These are phyloP conservation scores for Fistularia tabacaria DNA, from an alignment of 2,797 vertebrate species.

Conservation along the genomic window DNA sequence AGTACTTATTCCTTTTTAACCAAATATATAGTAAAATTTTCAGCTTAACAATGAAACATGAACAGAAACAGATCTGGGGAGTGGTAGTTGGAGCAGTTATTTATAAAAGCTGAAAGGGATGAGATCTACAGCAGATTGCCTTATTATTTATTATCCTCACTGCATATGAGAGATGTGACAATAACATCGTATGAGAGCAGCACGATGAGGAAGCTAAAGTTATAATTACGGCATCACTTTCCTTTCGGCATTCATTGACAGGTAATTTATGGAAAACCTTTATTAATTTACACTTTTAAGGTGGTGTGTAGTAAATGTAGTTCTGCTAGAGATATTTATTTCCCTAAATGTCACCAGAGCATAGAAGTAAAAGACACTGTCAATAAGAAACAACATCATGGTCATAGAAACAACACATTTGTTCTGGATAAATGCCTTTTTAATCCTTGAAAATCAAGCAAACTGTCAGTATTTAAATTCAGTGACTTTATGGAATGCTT, in stretches of 20 bases:
- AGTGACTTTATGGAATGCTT: too few relatives aligned
- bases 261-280: slow-evolving; percentile 24
- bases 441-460: too few relatives aligned
- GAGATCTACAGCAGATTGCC: slow-evolving; percentile 66
- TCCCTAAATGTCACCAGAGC: too few relatives aligned
- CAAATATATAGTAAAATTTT: slow-evolving; percentile 11
- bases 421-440: too few relatives aligned
- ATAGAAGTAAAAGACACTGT: too few relatives aligned
- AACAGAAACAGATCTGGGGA: slow-evolving; percentile 33
- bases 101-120: slow-evolving; percentile 60
- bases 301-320: slow-evolving; percentile 10
- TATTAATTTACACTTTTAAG: slow-evolving; percentile 3
- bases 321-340: neutral
- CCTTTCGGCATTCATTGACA: slow-evolving; percentile 17
- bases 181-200: slow-evolving; percentile 42
- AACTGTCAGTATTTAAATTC: too few relatives aligned
- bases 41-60: slow-evolving; percentile 32
- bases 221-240: slow-evolving; percentile 34
- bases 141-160: slow-evolving; percentile 71
- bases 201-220: slow-evolving; percentile 24
- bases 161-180: slow-evolving; percentile 62
- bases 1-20: too few relatives aligned
- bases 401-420: too few relatives aligned
- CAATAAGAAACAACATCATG: too few relatives aligned
- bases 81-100: slow-evolving; percentile 49